Conservation (phyloP, 2,888 invertebrate genomes). For the Podabrus alpinus region DNA sequence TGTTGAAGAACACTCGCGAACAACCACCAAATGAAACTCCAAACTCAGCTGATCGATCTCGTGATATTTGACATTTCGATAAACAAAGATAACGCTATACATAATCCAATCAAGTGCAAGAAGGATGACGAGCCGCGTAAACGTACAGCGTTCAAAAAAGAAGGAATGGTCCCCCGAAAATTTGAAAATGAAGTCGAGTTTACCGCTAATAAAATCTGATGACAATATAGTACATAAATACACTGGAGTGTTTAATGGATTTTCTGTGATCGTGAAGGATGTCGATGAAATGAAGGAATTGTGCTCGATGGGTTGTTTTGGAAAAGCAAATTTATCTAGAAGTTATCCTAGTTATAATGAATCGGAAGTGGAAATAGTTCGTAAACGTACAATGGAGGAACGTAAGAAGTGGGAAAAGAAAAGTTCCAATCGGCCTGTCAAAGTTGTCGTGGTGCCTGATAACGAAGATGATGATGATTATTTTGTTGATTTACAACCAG, state of each 20-base stretch:
- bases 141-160: not conserved
- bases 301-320: conserved; percentile 76
- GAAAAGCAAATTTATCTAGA: conserved; percentile 64
- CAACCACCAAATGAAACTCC: conserved; percentile 2
- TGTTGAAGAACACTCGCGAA: not conserved
- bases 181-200: conserved; percentile 9
- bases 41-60: conserved; percentile 32
- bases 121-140: not conserved
- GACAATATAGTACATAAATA: conserved; percentile 60
- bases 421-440: conserved; percentile 42
- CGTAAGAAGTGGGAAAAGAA: conserved; percentile 62
- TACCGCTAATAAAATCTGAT: conserved; percentile 55
- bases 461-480: conserved; percentile 70
- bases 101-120: not conserved
- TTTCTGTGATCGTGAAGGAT: conserved; percentile 67
- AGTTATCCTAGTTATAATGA: conserved; percentile 49
- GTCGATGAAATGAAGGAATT: conserved; percentile 64
- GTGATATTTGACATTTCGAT: conserved; percentile 33
- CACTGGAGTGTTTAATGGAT: conserved; percentile 69
- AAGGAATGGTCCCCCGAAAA: not conserved
- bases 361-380: conserved; percentile 59
- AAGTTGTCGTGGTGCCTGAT: conserved; percentile 66
- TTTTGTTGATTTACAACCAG: conserved; percentile 63
- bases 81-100: conserved; percentile 9
- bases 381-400: conserved; percentile 64